phyloP scores from a whole-genome alignment of 2,888 invertebrate species.

The Hirtodrosophila histrioides region DNA sequence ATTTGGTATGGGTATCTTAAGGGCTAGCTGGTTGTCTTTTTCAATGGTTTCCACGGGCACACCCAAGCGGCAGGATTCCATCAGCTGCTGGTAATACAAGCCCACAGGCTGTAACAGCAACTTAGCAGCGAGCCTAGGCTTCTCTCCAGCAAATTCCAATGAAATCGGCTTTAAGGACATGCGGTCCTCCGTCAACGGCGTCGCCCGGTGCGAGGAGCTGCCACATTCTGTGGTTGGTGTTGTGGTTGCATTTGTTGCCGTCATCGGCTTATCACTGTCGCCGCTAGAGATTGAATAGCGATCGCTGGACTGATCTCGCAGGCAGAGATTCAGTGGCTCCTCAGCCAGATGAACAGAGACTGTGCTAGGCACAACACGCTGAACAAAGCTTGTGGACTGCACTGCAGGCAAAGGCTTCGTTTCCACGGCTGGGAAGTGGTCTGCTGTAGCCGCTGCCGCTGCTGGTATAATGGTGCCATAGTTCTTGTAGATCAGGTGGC shows the following conservation, averaged over 20 bases:
- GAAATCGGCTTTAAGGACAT: conserved; percentile 83
- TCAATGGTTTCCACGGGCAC: conserved; percentile 81
- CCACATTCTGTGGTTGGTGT: conserved; percentile 50
- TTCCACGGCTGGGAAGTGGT: conserved; percentile 9
- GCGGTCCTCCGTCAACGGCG: conserved; percentile 37
- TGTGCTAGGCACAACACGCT: conserved; percentile 6
- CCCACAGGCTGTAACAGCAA: conserved; percentile 91
- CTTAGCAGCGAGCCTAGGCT: conserved; percentile 80
- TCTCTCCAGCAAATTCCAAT: conserved; percentile 83
- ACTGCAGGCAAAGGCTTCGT: conserved; percentile 5
- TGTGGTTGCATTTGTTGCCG: conserved; percentile 77
- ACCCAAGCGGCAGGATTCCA: conserved; percentile 85
- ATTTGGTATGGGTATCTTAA: conserved; percentile 82
- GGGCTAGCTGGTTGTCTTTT: conserved; percentile 84
- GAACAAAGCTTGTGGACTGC: neutral
- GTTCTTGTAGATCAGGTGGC: conserved; percentile 95
- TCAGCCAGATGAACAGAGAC: conserved; percentile 80
- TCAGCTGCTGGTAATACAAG: conserved; percentile 90
- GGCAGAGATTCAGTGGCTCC: conserved; percentile 93
- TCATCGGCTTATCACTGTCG: conserved; percentile 62
- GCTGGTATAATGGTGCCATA: conserved; percentile 92
- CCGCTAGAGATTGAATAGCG: conserved; percentile 83
- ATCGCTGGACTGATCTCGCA: conserved; percentile 87
- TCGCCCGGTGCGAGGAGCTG: conserved; percentile 51
- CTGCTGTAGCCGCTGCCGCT: neutral